phyloP scores from a whole-genome alignment of 2,797 vertebrate genomes.

The Somateria mollissima region DNA sequence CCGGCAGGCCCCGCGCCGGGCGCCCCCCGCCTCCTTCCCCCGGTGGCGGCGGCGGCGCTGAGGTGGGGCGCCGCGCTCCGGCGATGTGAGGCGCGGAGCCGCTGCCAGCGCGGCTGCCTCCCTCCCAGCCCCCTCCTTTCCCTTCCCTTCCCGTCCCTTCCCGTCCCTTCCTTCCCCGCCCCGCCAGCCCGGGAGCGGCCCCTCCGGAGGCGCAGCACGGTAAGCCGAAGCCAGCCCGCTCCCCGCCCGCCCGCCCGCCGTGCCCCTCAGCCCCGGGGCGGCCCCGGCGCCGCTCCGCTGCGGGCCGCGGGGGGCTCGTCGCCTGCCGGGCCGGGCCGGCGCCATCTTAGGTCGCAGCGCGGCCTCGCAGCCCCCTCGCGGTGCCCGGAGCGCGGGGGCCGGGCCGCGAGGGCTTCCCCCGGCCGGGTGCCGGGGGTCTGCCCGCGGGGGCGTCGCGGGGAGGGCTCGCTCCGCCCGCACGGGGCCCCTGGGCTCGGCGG shows the following conservation, averaged over 20 bases:
- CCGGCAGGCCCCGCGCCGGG: not conserved
- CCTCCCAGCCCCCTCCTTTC: not conserved
- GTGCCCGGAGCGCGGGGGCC: not conserved
- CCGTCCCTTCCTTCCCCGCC: not conserved
- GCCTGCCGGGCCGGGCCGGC: constrained; percentile 41
- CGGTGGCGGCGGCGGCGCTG: not conserved
- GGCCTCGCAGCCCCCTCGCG: not conserved
- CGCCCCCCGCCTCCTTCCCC: constrained; percentile 40
- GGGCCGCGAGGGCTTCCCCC: not conserved
- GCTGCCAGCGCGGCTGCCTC: constrained; percentile 23
- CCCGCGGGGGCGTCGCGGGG: not conserved
- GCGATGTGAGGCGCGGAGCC: constrained; percentile 57
- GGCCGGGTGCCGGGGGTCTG: not conserved
- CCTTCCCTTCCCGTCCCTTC: too few relatives aligned
- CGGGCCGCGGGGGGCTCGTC: constrained; percentile 31
- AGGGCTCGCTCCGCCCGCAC: not conserved
- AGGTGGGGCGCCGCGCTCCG: constrained; percentile 48
- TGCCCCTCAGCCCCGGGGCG: not conserved
- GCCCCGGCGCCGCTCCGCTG: not conserved
- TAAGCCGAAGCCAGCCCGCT: constrained; percentile 46
- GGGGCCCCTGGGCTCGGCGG: not conserved
- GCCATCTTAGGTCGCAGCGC: constrained; percentile 76
- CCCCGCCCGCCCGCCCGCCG: too few relatives aligned
- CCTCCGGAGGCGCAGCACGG: constrained; percentile 37
- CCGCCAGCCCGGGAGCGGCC: not conserved